Evolutionary conservation across 2,113 vertebrate species (phyloP).

Genomic region (Nicator chloris): DNA sequence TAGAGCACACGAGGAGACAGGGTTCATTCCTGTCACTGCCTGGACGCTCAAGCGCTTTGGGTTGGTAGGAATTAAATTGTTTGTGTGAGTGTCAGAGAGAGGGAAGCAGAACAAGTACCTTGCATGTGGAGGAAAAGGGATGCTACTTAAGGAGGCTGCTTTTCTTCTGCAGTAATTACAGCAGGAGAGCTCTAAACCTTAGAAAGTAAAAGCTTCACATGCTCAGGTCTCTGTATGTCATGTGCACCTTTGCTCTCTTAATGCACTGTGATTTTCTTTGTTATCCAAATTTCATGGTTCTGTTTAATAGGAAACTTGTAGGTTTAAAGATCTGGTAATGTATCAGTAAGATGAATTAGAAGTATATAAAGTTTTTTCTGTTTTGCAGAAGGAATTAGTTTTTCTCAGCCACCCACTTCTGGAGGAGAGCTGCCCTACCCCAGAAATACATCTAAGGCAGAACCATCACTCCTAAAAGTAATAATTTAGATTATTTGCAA

Average conservation of each 20-base stretch:
- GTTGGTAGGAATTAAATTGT: not conserved
- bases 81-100: not conserved
- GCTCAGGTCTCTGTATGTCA: not conserved
- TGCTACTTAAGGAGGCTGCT: not conserved
- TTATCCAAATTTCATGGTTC: not conserved
- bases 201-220: not conserved
- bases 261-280: not conserved
- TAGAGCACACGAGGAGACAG: not conserved
- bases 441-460: not conserved
- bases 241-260: not conserved
- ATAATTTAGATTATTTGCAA: slow-evolving; percentile 54
- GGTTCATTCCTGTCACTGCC: not conserved
- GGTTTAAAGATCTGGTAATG: not conserved
- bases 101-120: not conserved
- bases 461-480: slow-evolving; percentile 18
- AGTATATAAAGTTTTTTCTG: not conserved
- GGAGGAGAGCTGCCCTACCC: not conserved
- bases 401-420: not conserved
- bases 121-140: not conserved
- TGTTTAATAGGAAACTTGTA: not conserved
- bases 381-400: not conserved
- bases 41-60: not conserved
- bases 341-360: not conserved
- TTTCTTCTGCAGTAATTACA: not conserved
- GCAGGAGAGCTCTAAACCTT: not conserved